Conservation (phyloP, 2,113 vertebrate genomes). For the Periophthalmodon schlosseri region DNA sequence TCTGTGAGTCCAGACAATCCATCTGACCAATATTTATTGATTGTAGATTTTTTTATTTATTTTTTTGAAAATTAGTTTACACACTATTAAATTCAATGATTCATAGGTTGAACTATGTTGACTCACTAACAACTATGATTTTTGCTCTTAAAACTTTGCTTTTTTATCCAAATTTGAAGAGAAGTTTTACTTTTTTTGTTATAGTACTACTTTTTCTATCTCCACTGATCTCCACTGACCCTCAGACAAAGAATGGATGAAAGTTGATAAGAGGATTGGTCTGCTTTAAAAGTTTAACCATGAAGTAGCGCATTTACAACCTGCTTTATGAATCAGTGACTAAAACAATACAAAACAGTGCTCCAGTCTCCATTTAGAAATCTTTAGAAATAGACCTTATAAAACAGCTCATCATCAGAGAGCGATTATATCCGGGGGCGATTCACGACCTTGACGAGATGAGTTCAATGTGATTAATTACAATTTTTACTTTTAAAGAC, state of each 20-base stretch:
- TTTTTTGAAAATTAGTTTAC: no score
- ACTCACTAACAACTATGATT: no score
- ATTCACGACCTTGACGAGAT: slow-evolving; percentile 31
- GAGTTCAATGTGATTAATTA: background rate
- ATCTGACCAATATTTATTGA: no score
- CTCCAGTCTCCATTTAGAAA: background rate
- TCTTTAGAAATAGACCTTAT: background rate
- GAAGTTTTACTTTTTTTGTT: no score
- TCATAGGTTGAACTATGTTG: no score
- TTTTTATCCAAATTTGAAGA: no score
- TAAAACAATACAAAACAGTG: background rate
- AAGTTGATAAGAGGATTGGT: no score
- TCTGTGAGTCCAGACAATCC: no score
- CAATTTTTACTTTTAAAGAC: slow-evolving; percentile 22
- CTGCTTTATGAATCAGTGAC: background rate
- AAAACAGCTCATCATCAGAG: slow-evolving; percentile 34
- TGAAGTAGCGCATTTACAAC: background rate
- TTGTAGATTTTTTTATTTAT: no score
- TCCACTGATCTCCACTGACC: background rate
- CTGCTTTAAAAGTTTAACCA: background rate
- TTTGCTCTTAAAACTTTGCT: no score
- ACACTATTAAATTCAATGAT: no score
- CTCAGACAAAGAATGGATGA: background rate
- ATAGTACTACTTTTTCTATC: no score
- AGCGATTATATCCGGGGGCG: background rate